These are phyloP conservation scores for Phaedon cochleariae DNA, from an alignment of 2,888 invertebrate genomes.

Conservation along the genomic window DNA sequence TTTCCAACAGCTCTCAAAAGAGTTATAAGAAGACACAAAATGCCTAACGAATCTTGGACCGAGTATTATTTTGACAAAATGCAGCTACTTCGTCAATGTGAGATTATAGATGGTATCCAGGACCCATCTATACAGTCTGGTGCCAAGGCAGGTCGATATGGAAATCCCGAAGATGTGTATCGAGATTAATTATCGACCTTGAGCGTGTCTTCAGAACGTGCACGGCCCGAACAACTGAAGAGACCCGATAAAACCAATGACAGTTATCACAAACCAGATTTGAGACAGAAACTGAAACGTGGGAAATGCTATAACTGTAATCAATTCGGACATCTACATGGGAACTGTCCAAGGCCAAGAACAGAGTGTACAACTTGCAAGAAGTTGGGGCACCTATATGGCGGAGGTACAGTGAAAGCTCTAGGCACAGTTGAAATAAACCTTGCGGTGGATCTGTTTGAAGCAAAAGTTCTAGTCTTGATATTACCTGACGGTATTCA, in stretches of 20 bases:
- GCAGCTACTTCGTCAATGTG: constrained; percentile 22
- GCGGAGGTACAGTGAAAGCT: constrained; percentile 11
- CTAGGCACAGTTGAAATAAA: constrained; percentile 16
- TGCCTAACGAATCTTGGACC: constrained; percentile 22
- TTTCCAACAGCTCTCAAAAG: constrained; percentile 28
- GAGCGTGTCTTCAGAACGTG: neutral
- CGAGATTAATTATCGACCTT: neutral
- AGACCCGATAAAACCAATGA: neutral
- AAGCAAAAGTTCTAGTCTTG: constrained; percentile 28
- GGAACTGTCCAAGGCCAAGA: constrained; percentile 8
- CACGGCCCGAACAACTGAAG: neutral
- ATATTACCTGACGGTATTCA: constrained; percentile 36
- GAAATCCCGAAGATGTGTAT: constrained; percentile 16
- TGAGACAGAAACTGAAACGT: constrained; percentile 7
- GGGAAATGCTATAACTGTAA: constrained; percentile 12
- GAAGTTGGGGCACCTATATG: neutral
- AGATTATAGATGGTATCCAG: constrained; percentile 26
- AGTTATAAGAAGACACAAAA: constrained; percentile 26
- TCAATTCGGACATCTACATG: constrained; percentile 9
- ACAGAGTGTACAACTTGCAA: constrained; percentile 14
- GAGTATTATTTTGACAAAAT: constrained; percentile 33
- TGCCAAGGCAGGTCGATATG: constrained; percentile 29
- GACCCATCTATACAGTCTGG: constrained; percentile 28
- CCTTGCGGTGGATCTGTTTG: constrained; percentile 24
- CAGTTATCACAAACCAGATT: neutral